Evolutionary conservation across 2,797 vertebrate species (phyloP).

Genomic region (Geotria australis): DNA sequence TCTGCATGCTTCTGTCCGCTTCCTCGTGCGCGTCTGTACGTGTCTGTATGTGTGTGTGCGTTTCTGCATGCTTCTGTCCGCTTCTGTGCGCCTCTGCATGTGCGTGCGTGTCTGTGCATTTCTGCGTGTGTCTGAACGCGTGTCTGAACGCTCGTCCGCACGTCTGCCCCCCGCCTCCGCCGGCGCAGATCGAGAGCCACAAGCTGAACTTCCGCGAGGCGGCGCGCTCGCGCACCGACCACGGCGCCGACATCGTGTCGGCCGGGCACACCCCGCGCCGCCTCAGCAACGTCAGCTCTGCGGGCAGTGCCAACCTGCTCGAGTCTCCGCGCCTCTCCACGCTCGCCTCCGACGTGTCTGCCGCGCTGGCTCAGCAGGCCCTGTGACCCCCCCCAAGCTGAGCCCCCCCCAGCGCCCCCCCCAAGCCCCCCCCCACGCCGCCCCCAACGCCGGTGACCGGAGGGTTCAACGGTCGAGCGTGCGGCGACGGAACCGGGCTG

Average conservation of each 20-base stretch:
- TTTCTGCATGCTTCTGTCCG: too few relatives aligned
- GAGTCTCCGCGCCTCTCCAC: constrained; percentile 82
- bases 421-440: neutral
- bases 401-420: neutral
- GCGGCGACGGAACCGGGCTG: too few relatives aligned
- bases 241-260: constrained; percentile 58
- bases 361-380: constrained; percentile 89
- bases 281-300: constrained; percentile 75
- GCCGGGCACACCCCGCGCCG: constrained; percentile 50
- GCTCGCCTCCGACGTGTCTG: constrained; percentile 78
- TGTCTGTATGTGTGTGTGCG: too few relatives aligned
- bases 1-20: too few relatives aligned
- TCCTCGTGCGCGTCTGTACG: too few relatives aligned
- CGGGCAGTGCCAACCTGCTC: constrained; percentile 74
- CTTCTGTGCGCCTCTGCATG: too few relatives aligned
- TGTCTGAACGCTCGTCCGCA: too few relatives aligned
- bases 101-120: too few relatives aligned
- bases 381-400: constrained; percentile 29
- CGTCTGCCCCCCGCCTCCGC: too few relatives aligned
- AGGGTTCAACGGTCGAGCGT: too few relatives aligned
- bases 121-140: too few relatives aligned
- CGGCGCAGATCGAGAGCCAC: constrained; percentile 65
- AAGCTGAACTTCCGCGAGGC: constrained; percentile 55
- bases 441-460: too few relatives aligned
- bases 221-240: constrained; percentile 64